These are phyloP conservation scores for Trypoxylus dichotomus DNA, from an alignment of 1,140 invertebrate genomes.

Conservation along the genomic window DNA sequence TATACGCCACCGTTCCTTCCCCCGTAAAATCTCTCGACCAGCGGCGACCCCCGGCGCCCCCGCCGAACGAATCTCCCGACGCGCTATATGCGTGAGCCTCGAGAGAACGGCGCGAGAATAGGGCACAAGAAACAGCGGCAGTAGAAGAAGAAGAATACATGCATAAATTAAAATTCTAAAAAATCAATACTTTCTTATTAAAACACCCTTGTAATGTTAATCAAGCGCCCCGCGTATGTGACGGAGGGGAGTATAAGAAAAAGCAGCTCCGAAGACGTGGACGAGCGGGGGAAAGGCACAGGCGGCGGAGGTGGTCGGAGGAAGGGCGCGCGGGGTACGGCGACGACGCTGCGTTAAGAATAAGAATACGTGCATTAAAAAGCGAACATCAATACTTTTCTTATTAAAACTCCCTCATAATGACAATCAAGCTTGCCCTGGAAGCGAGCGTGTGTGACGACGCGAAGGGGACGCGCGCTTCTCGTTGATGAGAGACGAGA, in stretches of 20 bases:
- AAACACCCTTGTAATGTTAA: slow-evolving; percentile 44
- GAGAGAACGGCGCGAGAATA: slow-evolving; percentile 1
- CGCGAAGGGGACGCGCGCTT: slow-evolving; percentile 29
- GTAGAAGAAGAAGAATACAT: slow-evolving; percentile 38
- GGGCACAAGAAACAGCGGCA: slow-evolving; percentile 6
- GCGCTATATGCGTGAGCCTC: slow-evolving; percentile 10
- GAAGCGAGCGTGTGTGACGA: slow-evolving; percentile 46
- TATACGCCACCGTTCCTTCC: not conserved
- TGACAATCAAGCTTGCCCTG: slow-evolving; percentile 53
- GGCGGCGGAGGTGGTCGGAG: slow-evolving; percentile 32
- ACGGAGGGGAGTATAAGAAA: slow-evolving; percentile 31
- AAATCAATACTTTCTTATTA: slow-evolving; percentile 51
- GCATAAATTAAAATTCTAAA: slow-evolving; percentile 50
- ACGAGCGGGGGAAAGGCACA: slow-evolving; percentile 31
- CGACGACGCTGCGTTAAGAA: slow-evolving; percentile 43
- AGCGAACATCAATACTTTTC: slow-evolving; percentile 56
- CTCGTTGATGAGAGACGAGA: slow-evolving; percentile 27
- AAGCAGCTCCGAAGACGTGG: slow-evolving; percentile 25
- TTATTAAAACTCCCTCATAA: slow-evolving; percentile 55
- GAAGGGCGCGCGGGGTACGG: slow-evolving; percentile 25
- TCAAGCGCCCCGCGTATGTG: slow-evolving; percentile 42
- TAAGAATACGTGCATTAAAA: slow-evolving; percentile 53
- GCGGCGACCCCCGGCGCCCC: not conserved
- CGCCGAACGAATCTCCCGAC: slow-evolving; percentile 1
- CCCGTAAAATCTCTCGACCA: slow-evolving; percentile 10